phyloP scores from a whole-genome alignment of 2,888 invertebrate species.

The Stenoptilia bipunctidactyla region DNA sequence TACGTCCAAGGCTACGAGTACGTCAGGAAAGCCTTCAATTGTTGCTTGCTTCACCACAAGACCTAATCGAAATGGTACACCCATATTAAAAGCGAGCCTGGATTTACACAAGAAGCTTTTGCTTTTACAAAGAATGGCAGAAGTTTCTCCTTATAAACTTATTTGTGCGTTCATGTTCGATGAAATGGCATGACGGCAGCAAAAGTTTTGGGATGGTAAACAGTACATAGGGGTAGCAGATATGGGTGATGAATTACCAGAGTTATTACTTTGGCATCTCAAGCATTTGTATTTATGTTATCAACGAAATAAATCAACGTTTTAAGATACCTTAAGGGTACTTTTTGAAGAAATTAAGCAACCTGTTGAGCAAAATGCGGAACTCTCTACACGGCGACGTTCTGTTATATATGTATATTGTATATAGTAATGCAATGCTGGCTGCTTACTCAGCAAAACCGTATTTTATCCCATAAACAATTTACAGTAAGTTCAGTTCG shows the following conservation, averaged over 20 bases:
- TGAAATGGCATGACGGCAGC: conserved; percentile 5
- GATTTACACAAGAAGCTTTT: conserved; percentile 6
- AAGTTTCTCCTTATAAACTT: not conserved
- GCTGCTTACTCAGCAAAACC: no score
- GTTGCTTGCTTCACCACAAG: conserved; percentile 4
- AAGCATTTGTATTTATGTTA: conserved; percentile 12
- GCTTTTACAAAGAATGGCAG: conserved; percentile 3
- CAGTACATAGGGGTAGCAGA: no score
- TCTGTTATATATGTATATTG: no score
- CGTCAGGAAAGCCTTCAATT: conserved; percentile 3
- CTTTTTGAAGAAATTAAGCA: no score
- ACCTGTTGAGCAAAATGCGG: no score
- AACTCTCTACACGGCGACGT: no score
- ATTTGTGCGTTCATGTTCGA: conserved; percentile 5
- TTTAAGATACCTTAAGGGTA: conserved; percentile 13
- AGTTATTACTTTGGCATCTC: conserved; percentile 5
- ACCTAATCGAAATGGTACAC: conserved; percentile 4
- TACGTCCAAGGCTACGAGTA: not conserved
- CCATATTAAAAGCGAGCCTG: conserved; percentile 1
- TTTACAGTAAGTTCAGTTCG: no score
- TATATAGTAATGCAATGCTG: no score
- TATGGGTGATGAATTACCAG: no score
- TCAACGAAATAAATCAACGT: conserved; percentile 8
- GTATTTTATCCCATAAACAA: no score
- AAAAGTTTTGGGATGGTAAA: no score